Percentiles rank a stretch among this genome's conserved stretches.
phyloP scores from a whole-genome alignment of 2,888 invertebrate genomes.

The Agonum fuliginosum region DNA sequence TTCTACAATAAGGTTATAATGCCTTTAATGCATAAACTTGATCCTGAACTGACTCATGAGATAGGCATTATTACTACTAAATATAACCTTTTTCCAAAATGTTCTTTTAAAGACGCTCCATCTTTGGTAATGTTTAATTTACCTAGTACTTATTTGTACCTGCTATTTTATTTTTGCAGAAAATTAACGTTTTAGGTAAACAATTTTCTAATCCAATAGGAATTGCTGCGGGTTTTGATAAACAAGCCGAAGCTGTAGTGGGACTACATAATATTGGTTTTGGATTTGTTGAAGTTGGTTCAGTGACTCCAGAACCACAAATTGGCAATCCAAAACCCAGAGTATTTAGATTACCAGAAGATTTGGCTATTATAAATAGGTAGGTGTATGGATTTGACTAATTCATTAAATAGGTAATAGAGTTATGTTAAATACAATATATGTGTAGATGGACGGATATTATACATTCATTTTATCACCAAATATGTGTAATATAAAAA shows the following conservation, averaged over 20 bases:
- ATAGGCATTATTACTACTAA: constrained; percentile 85
- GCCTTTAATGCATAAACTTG: constrained; percentile 81
- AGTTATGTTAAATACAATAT: constrained; percentile 12
- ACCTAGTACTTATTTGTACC: neutral
- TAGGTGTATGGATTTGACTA: too few relatives aligned
- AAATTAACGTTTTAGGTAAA: constrained; percentile 82
- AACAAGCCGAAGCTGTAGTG: constrained; percentile 93
- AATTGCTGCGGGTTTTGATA: constrained; percentile 99
- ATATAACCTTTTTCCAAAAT: constrained; percentile 82
- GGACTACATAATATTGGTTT: constrained; percentile 91
- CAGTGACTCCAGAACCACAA: constrained; percentile 95
- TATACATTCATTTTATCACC: too few relatives aligned
- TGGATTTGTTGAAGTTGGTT: constrained; percentile 97
- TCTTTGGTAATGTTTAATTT: constrained; percentile 76
- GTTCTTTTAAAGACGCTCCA: constrained; percentile 77
- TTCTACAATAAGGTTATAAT: constrained; percentile 85
- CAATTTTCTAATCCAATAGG: constrained; percentile 93
- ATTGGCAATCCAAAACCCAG: constrained; percentile 94
- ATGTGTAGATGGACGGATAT: too few relatives aligned
- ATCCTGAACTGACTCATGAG: constrained; percentile 89
- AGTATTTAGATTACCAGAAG: constrained; percentile 90
- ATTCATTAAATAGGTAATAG: neutral
- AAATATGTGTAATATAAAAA: too few relatives aligned
- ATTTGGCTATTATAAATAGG: constrained; percentile 94
- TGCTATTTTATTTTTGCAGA: constrained; percentile 77